Evolutionary conservation across 2,888 invertebrate species (phyloP).

Genomic region (Troides aeacus): DNA sequence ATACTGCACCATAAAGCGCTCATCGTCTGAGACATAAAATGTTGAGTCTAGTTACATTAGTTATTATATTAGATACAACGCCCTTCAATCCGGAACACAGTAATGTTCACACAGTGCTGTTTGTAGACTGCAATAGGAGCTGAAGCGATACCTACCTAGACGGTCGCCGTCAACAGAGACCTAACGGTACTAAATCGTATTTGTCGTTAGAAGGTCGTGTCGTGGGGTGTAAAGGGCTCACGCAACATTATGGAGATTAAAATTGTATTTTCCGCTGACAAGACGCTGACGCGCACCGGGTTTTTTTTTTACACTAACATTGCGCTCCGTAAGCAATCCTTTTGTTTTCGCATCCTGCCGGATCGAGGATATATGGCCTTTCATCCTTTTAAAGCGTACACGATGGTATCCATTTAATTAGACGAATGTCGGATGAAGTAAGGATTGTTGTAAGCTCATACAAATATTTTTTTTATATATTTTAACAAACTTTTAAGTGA

Average conservation of each 20-base stretch:
- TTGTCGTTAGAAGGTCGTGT: background rate
- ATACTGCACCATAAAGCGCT: no score
- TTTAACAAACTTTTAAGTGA: no score
- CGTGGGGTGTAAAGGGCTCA: conserved; percentile 32
- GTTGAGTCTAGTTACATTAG: no score
- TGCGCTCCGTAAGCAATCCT: conserved; percentile 37
- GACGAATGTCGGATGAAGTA: background rate
- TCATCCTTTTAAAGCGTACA: conserved; percentile 16
- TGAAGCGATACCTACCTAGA: no score
- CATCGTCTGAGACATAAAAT: no score
- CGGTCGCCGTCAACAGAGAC: no score
- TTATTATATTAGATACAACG: no score
- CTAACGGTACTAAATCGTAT: no score
- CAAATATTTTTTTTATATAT: no score
- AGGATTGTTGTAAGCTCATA: background rate
- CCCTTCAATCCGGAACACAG: no score
- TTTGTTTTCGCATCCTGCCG: conserved; percentile 33
- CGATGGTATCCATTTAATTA: background rate
- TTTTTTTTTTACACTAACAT: conserved; percentile 52
- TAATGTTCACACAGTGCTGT: no score
- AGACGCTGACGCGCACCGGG: conserved; percentile 50
- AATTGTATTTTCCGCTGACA: conserved; percentile 66
- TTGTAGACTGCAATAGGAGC: no score
- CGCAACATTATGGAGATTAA: conserved; percentile 64
- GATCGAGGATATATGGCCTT: conserved; percentile 18